phyloP scores from a whole-genome alignment of 2,797 vertebrate species.

The Astyanax mexicanus region DNA sequence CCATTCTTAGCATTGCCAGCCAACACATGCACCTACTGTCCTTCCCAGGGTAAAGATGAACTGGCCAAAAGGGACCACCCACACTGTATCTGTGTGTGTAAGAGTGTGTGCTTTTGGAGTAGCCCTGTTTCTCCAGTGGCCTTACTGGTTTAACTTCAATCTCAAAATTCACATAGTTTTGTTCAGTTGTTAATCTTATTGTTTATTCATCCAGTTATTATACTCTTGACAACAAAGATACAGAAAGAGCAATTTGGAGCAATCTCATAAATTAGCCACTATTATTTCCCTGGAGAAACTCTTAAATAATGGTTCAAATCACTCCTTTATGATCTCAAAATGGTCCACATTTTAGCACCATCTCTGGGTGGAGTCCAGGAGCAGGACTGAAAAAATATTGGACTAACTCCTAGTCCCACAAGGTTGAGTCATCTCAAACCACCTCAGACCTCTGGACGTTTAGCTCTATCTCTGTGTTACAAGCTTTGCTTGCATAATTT shows the following conservation, averaged over 20 bases:
- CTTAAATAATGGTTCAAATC: not conserved
- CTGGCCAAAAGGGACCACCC: conserved; percentile 54
- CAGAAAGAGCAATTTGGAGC: not conserved
- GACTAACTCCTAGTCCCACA: too few species aligned
- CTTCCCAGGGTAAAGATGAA: conserved; percentile 52
- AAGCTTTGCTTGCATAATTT: too few species aligned
- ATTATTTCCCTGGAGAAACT: not conserved
- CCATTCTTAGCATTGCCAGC: conserved; percentile 65
- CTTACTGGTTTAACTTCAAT: not conserved
- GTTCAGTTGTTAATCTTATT: not conserved
- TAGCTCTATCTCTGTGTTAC: too few species aligned
- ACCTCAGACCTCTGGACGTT: too few species aligned
- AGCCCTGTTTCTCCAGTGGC: not conserved
- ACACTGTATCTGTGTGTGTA: not conserved
- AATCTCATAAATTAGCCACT: not conserved
- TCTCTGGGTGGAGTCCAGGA: too few species aligned
- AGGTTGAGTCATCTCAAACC: too few species aligned
- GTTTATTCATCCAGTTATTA: not conserved
- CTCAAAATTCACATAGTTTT: not conserved
- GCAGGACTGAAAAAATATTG: too few species aligned
- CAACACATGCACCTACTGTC: conserved; percentile 57
- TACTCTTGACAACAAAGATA: not conserved
- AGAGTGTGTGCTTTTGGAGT: not conserved
- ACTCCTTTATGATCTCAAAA: not conserved
- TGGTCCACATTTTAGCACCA: too few species aligned